Evolutionary conservation across 2,888 invertebrate species (phyloP).

Genomic region (Acanthoscelides obtectus): DNA sequence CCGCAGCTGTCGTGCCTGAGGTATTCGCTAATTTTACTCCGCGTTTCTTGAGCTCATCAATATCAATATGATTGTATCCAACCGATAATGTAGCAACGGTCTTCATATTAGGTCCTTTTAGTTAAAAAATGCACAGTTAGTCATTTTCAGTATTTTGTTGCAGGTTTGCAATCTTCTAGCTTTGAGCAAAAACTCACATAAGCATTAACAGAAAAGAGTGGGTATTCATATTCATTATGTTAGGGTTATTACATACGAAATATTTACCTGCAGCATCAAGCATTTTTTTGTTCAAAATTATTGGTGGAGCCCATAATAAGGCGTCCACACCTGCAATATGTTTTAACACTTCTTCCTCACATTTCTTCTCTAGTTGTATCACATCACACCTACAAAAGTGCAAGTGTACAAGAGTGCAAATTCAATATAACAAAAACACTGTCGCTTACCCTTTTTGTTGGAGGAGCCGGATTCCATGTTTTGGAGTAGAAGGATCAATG

Average conservation of each 20-base stretch:
- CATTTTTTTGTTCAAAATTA: background rate
- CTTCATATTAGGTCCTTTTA: slow-evolving; percentile 52
- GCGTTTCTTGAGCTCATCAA: slow-evolving; percentile 63
- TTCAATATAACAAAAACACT: too few relatives aligned
- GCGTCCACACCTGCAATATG: background rate
- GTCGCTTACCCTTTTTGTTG: slow-evolving; percentile 27
- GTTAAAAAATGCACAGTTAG: too few relatives aligned
- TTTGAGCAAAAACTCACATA: too few relatives aligned
- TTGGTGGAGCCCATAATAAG: background rate
- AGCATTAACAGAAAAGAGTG: too few relatives aligned
- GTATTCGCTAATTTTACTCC: slow-evolving; percentile 78
- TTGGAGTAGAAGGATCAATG: slow-evolving; percentile 46
- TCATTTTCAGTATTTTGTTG: too few relatives aligned
- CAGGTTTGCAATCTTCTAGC: too few relatives aligned
- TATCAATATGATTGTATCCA: slow-evolving; percentile 79
- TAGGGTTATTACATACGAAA: too few relatives aligned
- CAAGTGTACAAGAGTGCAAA: too few relatives aligned
- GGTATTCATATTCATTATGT: too few relatives aligned
- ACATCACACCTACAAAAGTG: background rate
- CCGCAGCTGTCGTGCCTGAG: slow-evolving; percentile 66
- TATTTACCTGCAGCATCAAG: background rate
- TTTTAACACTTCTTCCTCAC: background rate
- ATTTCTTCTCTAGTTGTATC: background rate
- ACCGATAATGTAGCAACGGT: slow-evolving; percentile 80
- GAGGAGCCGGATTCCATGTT: slow-evolving; percentile 46